Evolutionary conservation across 2,888 invertebrate genomes (phyloP).

Genomic region (Elmis aenea): DNA sequence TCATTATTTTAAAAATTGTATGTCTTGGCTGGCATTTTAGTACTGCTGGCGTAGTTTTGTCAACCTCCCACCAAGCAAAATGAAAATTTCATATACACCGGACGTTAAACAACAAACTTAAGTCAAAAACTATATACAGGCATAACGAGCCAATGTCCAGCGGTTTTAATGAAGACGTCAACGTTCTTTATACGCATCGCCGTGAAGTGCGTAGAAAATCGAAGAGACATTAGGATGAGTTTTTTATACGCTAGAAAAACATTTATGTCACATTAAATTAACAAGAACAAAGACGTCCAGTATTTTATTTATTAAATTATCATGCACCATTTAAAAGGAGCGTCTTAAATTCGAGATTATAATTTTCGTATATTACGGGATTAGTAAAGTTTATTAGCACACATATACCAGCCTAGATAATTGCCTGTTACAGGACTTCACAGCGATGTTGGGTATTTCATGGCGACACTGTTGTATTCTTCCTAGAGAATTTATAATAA

Average conservation of each 20-base stretch:
- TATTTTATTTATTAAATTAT: conserved; percentile 7
- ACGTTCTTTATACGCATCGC: conserved; percentile 30
- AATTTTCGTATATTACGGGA: conserved; percentile 11
- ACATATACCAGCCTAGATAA: conserved; percentile 4
- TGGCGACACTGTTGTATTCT: not conserved
- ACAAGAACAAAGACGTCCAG: conserved; percentile 13
- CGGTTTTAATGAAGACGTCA: conserved; percentile 34
- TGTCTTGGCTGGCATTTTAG: not conserved
- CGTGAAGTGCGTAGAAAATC: conserved; percentile 39
- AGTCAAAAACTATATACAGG: conserved; percentile 30
- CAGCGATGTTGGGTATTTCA: conserved; percentile 1
- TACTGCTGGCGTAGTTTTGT: not conserved
- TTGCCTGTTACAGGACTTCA: conserved; percentile 2
- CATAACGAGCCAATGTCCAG: conserved; percentile 29
- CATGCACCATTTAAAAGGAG: not conserved
- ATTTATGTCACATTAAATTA: conserved; percentile 34
- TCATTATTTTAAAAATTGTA: too few relatives aligned
- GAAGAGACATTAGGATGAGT: conserved; percentile 33
- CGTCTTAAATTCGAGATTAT: conserved; percentile 8
- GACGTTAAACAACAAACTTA: conserved; percentile 22
- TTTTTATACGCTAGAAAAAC: conserved; percentile 34
- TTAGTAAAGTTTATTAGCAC: conserved; percentile 8
- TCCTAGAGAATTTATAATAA: conserved; percentile 1
- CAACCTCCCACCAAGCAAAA: conserved; percentile 15
- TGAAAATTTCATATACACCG: conserved; percentile 28